Evolutionary conservation across 2,797 vertebrate species (phyloP), one percentile per base, ranked within the genome.

Genomic region (Clarias fuscus): DNA sequence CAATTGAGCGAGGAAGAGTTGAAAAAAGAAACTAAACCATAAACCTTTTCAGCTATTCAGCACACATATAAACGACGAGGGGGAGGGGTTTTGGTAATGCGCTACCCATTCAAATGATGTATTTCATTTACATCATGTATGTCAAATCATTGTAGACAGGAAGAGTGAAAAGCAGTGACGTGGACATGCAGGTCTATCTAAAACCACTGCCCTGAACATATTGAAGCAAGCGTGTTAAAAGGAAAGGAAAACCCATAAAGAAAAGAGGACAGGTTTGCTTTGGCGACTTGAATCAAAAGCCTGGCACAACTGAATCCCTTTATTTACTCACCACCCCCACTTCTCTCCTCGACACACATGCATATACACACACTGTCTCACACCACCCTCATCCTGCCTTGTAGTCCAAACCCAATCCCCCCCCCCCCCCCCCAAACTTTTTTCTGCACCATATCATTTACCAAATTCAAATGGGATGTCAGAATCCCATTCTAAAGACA

Each of bases 251-350:
- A 1, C 43, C 4, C 20, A 77, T n/a, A 53, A 22, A n/a, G 62
- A 17, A 30, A 24, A 43, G 13, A 58, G 53, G 73, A 78, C 43
- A 15, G 68, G 65, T 72, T 86, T 88, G 85, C 84, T 89, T 84
- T 86, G 86, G 85, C 85, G 90, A 84, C 78, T 61, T 83, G 72
- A 88, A 88, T 90, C 84, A 87, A 91, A 88, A 86, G 82, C 67
- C 71, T 27, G 86, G 73, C 79, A 86, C 68, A 88, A 85, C 68
- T 83, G 82, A 91, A 88, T 89, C 77, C 84, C 77, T 85, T 59
- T 91, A 84, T 91, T 87, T 90, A 86, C 88, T 84, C 56, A 24
- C 72, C 82, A 84, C 86, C 78, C 82, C 85, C 73, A 30, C 58
- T 70, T 88, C 83, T 87, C 37, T 37, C 53, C 82, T 37, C 33